Evolutionary conservation across 2,113 vertebrate genomes (phyloP), one percentile per base, ranked within the genome.

Genomic region (Pseudorhombus dupliciocellatus): DNA sequence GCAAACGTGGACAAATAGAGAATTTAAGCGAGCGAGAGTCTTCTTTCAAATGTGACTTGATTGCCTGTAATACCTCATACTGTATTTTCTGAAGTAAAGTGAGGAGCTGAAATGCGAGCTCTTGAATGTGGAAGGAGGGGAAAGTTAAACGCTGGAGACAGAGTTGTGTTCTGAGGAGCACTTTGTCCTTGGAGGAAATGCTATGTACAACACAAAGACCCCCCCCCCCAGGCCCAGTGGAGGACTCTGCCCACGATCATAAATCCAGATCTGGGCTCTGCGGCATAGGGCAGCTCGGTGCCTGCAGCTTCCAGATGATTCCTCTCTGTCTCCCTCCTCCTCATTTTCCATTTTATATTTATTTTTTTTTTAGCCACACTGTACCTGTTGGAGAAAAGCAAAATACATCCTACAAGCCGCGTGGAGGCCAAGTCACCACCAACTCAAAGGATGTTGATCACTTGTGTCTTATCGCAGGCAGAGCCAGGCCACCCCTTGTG

Each of bases 401-500:
- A 88, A 88, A 80, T 31, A 73, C 25, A 51, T 83, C 79, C 86
- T 82, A 88, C 86, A 79, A 73, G 68, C n/a, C 69, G 58, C 80
- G 54, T 54, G 67, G 71, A 67, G 78, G 78, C 74, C 57, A 46
- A 81, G 83, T 90, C 87, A 72, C 79, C 63, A 25, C 83, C 84
- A 78, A 86, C 87, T 90, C 88, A 87, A 84, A 91, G 90, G 81
- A 91, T 89, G 92, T 92, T 93, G 91, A 94, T 94, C 91, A 91
- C 92, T 92, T 79, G 83, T 73, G 87, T 88, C 91, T 93, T 94
- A 94, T 94, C 91, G 65, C 88, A 25, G 65, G 75, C 87, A 71
- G 63, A 88, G 90, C 88, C 92, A 90, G 89, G 87, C 91, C 91
- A 92, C 91, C 90, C 87, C 89, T 91, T 84, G 91, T 89, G 92